Evolutionary conservation across 2,888 invertebrate genomes (phyloP).

Genomic region (Diloba caeruleocephala): DNA sequence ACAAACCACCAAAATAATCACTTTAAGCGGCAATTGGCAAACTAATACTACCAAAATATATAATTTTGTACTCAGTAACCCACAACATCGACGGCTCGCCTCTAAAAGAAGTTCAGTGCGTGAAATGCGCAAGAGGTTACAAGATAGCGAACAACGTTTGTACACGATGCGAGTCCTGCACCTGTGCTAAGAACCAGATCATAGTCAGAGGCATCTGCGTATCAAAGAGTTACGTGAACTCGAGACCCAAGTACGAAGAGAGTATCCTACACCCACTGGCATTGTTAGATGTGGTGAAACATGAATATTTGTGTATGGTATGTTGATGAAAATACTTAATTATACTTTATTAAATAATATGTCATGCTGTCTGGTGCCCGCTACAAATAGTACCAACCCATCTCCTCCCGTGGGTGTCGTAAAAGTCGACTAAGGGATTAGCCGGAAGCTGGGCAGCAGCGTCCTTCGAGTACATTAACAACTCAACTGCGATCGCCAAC

Average conservation of each 20-base stretch:
- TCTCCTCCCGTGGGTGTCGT: too few relatives aligned
- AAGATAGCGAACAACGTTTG: constrained; percentile 67
- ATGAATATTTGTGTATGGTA: constrained; percentile 80
- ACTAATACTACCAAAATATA: too few relatives aligned
- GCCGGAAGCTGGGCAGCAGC: too few relatives aligned
- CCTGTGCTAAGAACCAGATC: constrained; percentile 68
- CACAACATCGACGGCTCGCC: constrained; percentile 81
- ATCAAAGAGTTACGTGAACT: constrained; percentile 69
- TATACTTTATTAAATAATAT: too few relatives aligned
- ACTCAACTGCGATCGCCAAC: too few relatives aligned
- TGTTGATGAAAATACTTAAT: too few relatives aligned
- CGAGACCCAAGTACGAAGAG: constrained; percentile 74
- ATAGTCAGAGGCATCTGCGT: constrained; percentile 73
- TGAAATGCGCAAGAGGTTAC: constrained; percentile 79
- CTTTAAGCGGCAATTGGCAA: too few relatives aligned
- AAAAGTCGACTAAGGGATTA: too few relatives aligned
- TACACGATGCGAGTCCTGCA: constrained; percentile 72
- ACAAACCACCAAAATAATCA: too few relatives aligned
- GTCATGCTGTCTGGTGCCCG: too few relatives aligned
- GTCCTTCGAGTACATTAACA: too few relatives aligned
- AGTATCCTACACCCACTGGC: constrained; percentile 67
- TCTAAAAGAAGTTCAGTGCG: constrained; percentile 79
- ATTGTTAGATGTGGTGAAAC: constrained; percentile 73
- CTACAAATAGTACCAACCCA: too few relatives aligned
- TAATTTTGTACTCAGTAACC: constrained; percentile 66